Evolutionary conservation across 1,140 invertebrate species (phyloP), one percentile per base, ranked within the genome.

Genomic region (Samia ricini): DNA sequence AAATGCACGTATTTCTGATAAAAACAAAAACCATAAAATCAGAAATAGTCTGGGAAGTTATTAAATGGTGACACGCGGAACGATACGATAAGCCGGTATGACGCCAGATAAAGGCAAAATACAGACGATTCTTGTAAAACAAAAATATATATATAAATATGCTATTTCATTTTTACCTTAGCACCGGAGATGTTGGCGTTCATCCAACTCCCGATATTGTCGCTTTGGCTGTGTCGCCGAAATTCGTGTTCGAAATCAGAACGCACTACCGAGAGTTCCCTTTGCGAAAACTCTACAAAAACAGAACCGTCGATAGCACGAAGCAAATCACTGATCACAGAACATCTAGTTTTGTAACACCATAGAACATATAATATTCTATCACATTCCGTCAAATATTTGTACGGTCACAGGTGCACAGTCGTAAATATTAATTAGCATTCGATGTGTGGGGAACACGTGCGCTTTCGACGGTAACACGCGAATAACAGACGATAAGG

Each of bases 361-460:
- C 74, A 74, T 72, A 77, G 52, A 82, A 81, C 79, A 76, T 79
- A 79, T 71, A 72, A 59, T 78, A 83, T 77, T 85, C 75, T 79
- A 79, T 83, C 85, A 88, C 81, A 83, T 81, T 83, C 85, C 22
- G 77, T 74, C 68, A 82, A 81, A 83, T 78, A 79, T 83, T 83
- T 79, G 74, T 64, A 66, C 66, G 74, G 79, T 81, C 83, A 87
- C 83, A 87, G 81, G 86, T 89, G 81, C 73, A 76, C 69, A 63
- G 59, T 74, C 63, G 73, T 62, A 29, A 59, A 49, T 62, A 56
- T 77, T 66, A 65, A 56, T 77, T 66, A 65, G 69, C 64, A 68
- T 74, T 72, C 64, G 63, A 57, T 51, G 71, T 70, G n/a, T n/a
- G 68, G 82, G 74, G 67, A 68, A 84, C 83, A 87, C 84, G 86